Percentiles rank a stretch among this genome's conserved stretches.
Conservation (phyloP, 35 echinoderm and acorn worm species). For the Apostichopus californicus region DNA sequence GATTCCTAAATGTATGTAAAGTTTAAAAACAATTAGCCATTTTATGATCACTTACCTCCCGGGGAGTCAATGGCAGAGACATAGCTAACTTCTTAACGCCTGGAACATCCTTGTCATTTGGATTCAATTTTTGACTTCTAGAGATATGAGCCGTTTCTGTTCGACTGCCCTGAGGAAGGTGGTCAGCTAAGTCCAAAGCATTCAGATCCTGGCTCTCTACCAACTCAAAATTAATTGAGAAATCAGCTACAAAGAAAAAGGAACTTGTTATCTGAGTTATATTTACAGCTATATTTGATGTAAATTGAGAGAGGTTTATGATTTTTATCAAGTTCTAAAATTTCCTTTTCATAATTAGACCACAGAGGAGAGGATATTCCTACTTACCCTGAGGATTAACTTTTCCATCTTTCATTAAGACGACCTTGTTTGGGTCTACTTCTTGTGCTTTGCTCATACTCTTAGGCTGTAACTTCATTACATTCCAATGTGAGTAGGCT, state of each 20-base stretch:
- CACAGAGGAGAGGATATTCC: no score
- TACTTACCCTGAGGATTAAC: constrained; percentile 84
- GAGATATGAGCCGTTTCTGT: not conserved
- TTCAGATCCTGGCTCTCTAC: constrained; percentile 50
- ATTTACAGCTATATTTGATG: no score
- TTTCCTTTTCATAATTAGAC: no score
- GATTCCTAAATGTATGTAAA: no score
- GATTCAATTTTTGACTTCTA: constrained; percentile 11
- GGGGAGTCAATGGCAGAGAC: not conserved
- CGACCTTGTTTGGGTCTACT: constrained; percentile 79
- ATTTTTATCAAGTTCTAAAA: no score
- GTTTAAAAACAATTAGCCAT: no score
- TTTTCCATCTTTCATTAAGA: constrained; percentile 90
- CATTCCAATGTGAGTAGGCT: constrained; percentile 84
- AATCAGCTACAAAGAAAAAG: constrained; percentile 73
- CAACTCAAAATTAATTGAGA: constrained; percentile 73
- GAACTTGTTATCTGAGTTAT: not conserved
- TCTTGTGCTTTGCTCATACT: constrained; percentile 88
- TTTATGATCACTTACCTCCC: not conserved
- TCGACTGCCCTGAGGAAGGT: not conserved
- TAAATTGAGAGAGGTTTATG: no score
- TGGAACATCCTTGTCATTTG: constrained; percentile 3
- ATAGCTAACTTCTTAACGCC: not conserved
- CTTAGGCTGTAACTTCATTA: constrained; percentile 82
- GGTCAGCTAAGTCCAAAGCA: not conserved